Base-by-base conservation (phyloP, 2,888 invertebrate genomes). In the Melieria crassipennis region DNA sequence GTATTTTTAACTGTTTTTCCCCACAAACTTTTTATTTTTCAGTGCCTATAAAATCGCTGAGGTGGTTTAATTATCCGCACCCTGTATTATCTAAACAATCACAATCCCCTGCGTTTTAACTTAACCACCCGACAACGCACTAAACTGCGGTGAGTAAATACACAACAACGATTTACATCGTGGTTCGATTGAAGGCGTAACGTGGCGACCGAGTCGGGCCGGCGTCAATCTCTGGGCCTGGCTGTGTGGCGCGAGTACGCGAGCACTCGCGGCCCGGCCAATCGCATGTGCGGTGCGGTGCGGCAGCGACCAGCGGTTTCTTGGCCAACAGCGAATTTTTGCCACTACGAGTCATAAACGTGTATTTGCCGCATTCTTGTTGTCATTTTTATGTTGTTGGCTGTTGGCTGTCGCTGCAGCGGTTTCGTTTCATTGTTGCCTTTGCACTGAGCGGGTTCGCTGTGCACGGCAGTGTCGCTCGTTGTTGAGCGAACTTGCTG, bases 251-350 rank as follows among this genome's bases (percentile, higher is more conserved):
- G 46, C 13, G 62, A 62, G 62, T 62, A 43, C 62, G 30, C 46
- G n/a, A 47, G 47, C 48, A 62, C 47, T 47, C 16, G 62, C 47
- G 13, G 1, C 45, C n/a, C 16, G 9, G 16, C 10, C n/a, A 13
- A 3, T 57, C 16, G 30, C 16, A 30, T 30, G 42, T 10, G 42
- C 3, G 9, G 16, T 10, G 30, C 7, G 16, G 9, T 57, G 16
- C 42, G 42, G 9, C 13, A 13, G 30, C 30, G 43, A 46, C 11
- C 45, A 61, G 13, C 61, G 46, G n/a, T 61, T 7, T 45, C 45
- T 42, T 61, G 61, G n/a, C 7, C 16, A n/a, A 16, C 16, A 61
- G 61, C 46, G 61, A 61, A 30, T 30, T 61, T 61, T 61, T 46
- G 45, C 61, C 61, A 43, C 16, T 11, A 58, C 45, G 46, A 11